Base-by-base conservation (phyloP, 2,797 vertebrate genomes). In the Paguma larvata region DNA sequence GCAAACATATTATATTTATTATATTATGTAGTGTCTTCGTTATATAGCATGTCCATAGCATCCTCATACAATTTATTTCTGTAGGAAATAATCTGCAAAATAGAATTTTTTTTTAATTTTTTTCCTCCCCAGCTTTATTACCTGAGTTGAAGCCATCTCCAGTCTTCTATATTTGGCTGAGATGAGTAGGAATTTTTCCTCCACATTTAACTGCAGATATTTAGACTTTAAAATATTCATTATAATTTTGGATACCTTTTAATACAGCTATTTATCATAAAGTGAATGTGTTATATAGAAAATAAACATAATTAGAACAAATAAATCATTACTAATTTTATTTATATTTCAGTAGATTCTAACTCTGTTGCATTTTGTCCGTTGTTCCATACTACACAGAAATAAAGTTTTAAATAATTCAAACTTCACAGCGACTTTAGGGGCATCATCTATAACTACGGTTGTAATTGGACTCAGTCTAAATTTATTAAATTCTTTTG, bases 261-360 rank as follows among this genome's bases (percentile, higher is more conserved):
- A 94, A 59, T 63, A 51, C 25, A 68, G 6, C 3, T 90, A 18
- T 80, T 91, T 62, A 25, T 53, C 85, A 38, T 51, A 44, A 89
- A 77, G 18, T 38, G 1, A 63, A 68, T 32, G 4, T 27, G 56
- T 53, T 90, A n/a, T 91, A 19, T 63, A 32, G 41, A 51, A 97
- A 80, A 94, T 73, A 72, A 90, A 68, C 4, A 34, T 78, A 90
- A 85, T 90, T 79, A 48, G 46, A 77, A 72, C 4, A 95, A 93
- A 79, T 18, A 83, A 70, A 86, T 75, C 23, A 70, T 46, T 85
- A 38, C 77, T 4, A 56, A n/a, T 48, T 68, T 41, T 88, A 63
- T 77, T 92, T 96, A 38, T 4, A 23, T 46, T 46, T 94, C 27
- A 84, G 8, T 85, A 80, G n/a, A 72, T 75, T 32, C 8, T 9